Conservation (phyloP, 2,888 invertebrate genomes). For the Punctoribates punctum region DNA sequence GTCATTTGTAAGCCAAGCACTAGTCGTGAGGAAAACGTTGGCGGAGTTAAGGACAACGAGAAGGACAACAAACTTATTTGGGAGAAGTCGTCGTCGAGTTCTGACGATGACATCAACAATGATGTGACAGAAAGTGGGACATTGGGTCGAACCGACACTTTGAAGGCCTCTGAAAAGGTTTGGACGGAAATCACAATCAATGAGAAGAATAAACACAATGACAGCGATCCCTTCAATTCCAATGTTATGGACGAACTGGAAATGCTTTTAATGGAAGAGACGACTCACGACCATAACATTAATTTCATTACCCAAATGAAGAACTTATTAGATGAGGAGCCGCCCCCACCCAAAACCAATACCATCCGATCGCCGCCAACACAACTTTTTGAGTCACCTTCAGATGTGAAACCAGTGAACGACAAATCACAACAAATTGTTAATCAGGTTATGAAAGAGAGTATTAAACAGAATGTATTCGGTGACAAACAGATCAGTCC, state of each 20-base stretch:
- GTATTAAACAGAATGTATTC: neutral
- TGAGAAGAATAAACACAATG: neutral
- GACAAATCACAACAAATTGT: neutral
- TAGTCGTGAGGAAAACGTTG: conserved; percentile 33
- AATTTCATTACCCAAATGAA: conserved; percentile 38
- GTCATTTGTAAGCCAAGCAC: conserved; percentile 28
- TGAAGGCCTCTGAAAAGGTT: neutral
- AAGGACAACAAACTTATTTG: conserved; percentile 4
- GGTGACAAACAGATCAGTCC: neutral
- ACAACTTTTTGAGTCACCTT: neutral
- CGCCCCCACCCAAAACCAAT: neutral
- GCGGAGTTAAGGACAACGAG: neutral
- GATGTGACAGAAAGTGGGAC: conserved; percentile 8
- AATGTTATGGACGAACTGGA: conserved; percentile 36
- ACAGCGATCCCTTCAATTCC: conserved; percentile 25
- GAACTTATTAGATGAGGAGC: conserved; percentile 38
- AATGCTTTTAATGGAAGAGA: conserved; percentile 2
- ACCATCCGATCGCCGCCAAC: neutral
- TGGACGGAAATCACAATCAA: neutral
- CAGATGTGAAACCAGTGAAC: conserved; percentile 4
- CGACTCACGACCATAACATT: conserved; percentile 24
- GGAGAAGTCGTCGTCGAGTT: conserved; percentile 2
- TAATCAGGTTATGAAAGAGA: neutral
- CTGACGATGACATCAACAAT: conserved; percentile 2
- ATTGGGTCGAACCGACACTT: neutral